Percentiles rank a stretch among this genome's conserved stretches.
Conservation (phyloP, 2,888 invertebrate species). For the Thereva unica region DNA sequence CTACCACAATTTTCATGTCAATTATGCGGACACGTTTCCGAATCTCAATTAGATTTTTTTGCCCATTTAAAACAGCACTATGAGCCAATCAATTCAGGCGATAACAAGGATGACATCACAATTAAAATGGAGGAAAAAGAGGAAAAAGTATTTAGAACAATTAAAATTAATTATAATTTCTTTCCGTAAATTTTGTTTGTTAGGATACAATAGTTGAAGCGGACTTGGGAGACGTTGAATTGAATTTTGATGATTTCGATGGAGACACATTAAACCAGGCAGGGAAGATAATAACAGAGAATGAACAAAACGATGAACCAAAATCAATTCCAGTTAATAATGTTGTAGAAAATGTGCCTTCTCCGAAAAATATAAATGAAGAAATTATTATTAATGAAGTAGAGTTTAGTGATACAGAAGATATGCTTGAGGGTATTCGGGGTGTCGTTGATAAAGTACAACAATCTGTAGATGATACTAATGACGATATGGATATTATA, state of each 20-base stretch:
- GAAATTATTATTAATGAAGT: constrained; percentile 52
- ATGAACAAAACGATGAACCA: constrained; percentile 1
- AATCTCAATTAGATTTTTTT: constrained; percentile 80
- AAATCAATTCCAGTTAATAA: not conserved
- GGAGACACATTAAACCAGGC: constrained; percentile 41
- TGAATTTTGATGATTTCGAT: constrained; percentile 52
- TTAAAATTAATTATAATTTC: not conserved
- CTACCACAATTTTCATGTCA: constrained; percentile 64
- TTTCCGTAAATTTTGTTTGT: not conserved
- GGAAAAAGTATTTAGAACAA: not conserved
- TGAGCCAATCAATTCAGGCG: constrained; percentile 61
- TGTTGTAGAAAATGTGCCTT: not conserved
- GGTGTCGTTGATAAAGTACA: constrained; percentile 69
- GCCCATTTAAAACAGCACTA: constrained; percentile 83
- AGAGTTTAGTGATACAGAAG: constrained; percentile 86
- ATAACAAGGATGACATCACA: constrained; percentile 38
- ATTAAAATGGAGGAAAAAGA: constrained; percentile 16
- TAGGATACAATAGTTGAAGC: not conserved
- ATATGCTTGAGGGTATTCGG: constrained; percentile 83
- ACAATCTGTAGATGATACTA: constrained; percentile 55
- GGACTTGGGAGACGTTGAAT: constrained; percentile 52
- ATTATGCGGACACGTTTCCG: constrained; percentile 75
- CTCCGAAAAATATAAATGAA: constrained; percentile 15
- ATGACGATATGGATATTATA: constrained; percentile 54
- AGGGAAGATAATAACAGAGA: constrained; percentile 29